A percentile compares a stretch with the other conserved stretches of the same genome.
These are phyloP conservation scores for Crematogaster levior DNA, from an alignment of 2,888 invertebrate species.

Conservation along the genomic window DNA sequence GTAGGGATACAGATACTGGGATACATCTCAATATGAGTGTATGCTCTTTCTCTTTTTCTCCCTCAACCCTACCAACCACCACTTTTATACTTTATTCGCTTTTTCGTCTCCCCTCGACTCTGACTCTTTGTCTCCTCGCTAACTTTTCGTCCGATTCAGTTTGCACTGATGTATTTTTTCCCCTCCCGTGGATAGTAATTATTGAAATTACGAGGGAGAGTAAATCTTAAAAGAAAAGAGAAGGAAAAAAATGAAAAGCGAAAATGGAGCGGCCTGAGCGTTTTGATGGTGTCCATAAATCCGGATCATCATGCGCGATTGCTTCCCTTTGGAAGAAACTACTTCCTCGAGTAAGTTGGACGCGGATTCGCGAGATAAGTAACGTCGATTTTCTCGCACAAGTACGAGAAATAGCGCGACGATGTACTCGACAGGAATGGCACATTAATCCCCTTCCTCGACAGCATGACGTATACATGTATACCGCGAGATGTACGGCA, in stretches of 20 bases:
- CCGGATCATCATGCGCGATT: not conserved
- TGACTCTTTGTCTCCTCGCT: slow-evolving; percentile 63
- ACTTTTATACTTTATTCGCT: slow-evolving; percentile 35
- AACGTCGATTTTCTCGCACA: slow-evolving; percentile 15
- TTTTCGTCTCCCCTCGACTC: slow-evolving; percentile 39
- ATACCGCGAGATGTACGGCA: not conserved
- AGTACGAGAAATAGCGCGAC: slow-evolving; percentile 5
- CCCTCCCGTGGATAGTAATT: slow-evolving; percentile 37
- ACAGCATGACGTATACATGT: not conserved
- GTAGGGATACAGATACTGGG: slow-evolving; percentile 75
- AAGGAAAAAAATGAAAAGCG: not conserved
- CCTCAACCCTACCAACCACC: slow-evolving; percentile 2
- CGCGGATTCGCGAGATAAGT: slow-evolving; percentile 6
- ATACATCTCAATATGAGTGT: slow-evolving; percentile 74
- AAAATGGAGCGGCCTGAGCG: not conserved
- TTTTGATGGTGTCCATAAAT: not conserved
- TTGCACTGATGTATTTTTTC: slow-evolving; percentile 29
- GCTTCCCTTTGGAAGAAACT: not conserved
- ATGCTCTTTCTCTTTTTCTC: slow-evolving; percentile 30
- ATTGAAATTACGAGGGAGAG: slow-evolving; percentile 23
- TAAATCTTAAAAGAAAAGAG: too few species aligned
- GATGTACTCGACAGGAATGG: not conserved
- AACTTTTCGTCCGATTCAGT: slow-evolving; percentile 56
- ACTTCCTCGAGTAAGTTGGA: not conserved
- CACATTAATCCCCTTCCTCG: slow-evolving; percentile 3